Base-by-base conservation (phyloP, 2,797 vertebrate genomes). In the Pristis pectinata region DNA sequence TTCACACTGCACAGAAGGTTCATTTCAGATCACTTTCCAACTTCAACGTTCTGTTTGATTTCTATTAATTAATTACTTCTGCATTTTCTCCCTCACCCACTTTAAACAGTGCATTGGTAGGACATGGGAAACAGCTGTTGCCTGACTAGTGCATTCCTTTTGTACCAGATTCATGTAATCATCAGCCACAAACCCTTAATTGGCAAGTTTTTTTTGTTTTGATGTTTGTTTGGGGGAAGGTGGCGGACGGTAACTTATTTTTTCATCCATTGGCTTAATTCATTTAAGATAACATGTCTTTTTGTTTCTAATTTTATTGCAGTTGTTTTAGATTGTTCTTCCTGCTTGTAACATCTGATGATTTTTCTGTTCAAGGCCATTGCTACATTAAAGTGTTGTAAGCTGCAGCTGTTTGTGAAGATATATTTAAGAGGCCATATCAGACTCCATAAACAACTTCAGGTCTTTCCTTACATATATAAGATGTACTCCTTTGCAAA, bases 21-120 rank as follows among this genome's bases (percentile, higher is more conserved):
- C 83, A 61, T 87, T 87, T 87, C 83, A 87, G 13, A 87, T n/a
- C 83, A 61, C 83, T 87, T 61, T n/a, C 27, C 30, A 87, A 87
- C 2, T 30, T 56, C 53, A 61, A 27, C 30, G 44, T 56, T 56
- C 27, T 30, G 15, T 53, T 87, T 1, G 83, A 87, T 59, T 61
- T 87, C 30, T 59, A 87, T 87, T 56, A 59, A 34, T 61, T 59
- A 34, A 59, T 87, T 59, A 85, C 11, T 49, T 85, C 82, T 85
- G 83, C 30, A 87, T 87, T 2, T 6, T 61, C 53, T n/a, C 53
- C 3, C 11, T 87, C 53, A n/a, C 9, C 53, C 83, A 61, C 83
- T 87, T 87, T 59, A 76, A 87, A 87, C 56, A 87, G 83, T 34
- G 56, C n/a, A 59, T 53, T 34, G 59, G 11, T 56, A 56, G 30